These are phyloP conservation scores for Formica exsecta DNA, from an alignment of 1,140 invertebrate species.

Conservation along the genomic window DNA sequence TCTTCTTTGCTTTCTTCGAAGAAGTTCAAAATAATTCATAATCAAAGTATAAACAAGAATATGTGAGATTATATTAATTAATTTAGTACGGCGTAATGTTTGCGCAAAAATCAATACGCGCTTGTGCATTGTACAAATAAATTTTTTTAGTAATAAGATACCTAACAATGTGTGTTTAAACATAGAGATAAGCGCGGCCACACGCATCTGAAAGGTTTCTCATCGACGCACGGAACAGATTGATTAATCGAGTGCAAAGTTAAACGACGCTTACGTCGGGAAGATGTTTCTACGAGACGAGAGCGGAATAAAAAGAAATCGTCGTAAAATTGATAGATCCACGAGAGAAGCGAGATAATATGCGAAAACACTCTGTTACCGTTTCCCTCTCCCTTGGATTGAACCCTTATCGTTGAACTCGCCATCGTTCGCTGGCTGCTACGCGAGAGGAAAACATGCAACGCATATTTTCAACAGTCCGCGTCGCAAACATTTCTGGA, in stretches of 20 bases:
- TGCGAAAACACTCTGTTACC: constrained; percentile 70
- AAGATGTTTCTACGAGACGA: constrained; percentile 65
- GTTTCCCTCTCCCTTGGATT: constrained; percentile 33
- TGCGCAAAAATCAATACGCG: background rate
- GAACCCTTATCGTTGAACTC: constrained; percentile 63
- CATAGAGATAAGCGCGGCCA: background rate
- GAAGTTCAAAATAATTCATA: background rate
- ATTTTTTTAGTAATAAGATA: background rate
- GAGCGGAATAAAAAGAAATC: constrained; percentile 58
- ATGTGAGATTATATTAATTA: constrained; percentile 9
- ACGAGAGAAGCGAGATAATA: constrained; percentile 70
- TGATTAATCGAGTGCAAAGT: constrained; percentile 75
- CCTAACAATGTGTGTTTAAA: constrained; percentile 1
- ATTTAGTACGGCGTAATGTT: background rate
- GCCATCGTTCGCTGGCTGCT: constrained; percentile 27
- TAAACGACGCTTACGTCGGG: constrained; percentile 55
- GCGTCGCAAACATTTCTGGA: constrained; percentile 1
- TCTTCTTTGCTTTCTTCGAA: background rate
- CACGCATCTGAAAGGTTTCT: background rate
- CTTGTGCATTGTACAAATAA: background rate
- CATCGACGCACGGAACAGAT: constrained; percentile 31
- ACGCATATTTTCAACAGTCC: background rate
- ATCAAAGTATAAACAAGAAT: background rate
- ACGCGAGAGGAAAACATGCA: constrained; percentile 52
- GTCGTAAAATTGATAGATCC: constrained; percentile 80